Evolutionary conservation across 2,888 invertebrate species (phyloP).

Genomic region (Luperina nickerlii): DNA sequence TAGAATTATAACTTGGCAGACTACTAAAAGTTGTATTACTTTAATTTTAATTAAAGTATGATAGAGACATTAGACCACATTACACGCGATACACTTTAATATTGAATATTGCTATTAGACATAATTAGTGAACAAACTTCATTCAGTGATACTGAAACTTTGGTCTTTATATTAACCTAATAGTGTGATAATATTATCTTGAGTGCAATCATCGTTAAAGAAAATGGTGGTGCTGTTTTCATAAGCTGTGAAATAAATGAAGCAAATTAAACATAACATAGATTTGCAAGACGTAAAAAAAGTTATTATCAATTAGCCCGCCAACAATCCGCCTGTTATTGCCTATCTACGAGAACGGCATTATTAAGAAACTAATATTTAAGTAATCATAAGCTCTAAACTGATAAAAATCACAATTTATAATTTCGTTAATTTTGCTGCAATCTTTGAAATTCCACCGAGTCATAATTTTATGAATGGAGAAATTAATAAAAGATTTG

Average conservation of each 20-base stretch:
- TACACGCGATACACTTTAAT: slow-evolving; percentile 9
- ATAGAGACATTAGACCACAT: slow-evolving; percentile 17
- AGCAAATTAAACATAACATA: background rate
- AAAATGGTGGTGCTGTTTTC: background rate
- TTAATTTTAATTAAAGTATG: slow-evolving; percentile 8
- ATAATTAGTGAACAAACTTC: slow-evolving; percentile 48
- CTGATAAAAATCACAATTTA: background rate
- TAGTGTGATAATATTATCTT: slow-evolving; percentile 33
- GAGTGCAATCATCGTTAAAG: slow-evolving; percentile 32
- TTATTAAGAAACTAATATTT: background rate
- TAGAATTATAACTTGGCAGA: slow-evolving; percentile 45
- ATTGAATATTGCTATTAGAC: slow-evolving; percentile 27
- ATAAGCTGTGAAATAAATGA: slow-evolving; percentile 9
- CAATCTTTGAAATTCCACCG: background rate
- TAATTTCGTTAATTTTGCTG: background rate
- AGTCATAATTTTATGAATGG: slow-evolving; percentile 19
- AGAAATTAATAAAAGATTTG: slow-evolving; percentile 56
- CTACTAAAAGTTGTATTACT: slow-evolving; percentile 11
- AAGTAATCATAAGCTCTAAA: no score
- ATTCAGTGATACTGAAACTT: slow-evolving; percentile 44
- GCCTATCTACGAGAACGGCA: background rate
- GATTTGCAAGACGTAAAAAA: slow-evolving; percentile 2
- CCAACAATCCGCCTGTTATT: background rate
- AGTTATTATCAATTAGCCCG: background rate
- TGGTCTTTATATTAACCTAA: slow-evolving; percentile 33